phyloP scores from a whole-genome alignment of 2,113 vertebrate genomes.

The human (Homo sapiens) region GRCh38 chr6:142832001-142832500 shows the following conservation, averaged over 20 bases:
- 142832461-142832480: background rate
- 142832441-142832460: background rate
- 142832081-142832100: too few relatives aligned
- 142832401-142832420: background rate
- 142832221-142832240: too few relatives aligned
- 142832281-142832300: background rate
- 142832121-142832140: too few relatives aligned
- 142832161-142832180: too few relatives aligned
- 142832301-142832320: background rate
- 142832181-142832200: too few relatives aligned
- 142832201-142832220: too few relatives aligned
- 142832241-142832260: background rate
- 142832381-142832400: background rate
- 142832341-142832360: background rate
- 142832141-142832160: too few relatives aligned
- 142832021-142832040: too few relatives aligned
- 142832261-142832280: background rate
- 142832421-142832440: background rate
- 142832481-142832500: background rate
- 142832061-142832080: too few relatives aligned
- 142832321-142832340: background rate
- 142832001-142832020: too few relatives aligned
- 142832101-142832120: too few relatives aligned
- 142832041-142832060: too few relatives aligned
- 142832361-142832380: background rate